Evolutionary conservation across 2,888 invertebrate species (phyloP), one percentile per base, ranked within the genome.

Genomic region (Hanleya hanleyi): DNA sequence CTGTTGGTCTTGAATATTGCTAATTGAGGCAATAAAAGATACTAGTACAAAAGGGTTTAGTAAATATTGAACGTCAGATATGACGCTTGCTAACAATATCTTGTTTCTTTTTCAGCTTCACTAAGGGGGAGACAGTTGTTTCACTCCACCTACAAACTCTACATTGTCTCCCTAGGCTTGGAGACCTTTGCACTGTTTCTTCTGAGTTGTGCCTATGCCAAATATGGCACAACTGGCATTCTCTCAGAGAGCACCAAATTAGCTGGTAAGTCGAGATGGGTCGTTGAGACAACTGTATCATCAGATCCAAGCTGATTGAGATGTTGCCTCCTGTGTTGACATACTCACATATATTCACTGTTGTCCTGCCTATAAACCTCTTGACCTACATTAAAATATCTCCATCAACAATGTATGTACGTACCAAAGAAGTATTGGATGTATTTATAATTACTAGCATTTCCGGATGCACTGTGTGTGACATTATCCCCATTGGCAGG

Each of bases 91-190:
- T 67, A 36, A n/a, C n/a, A n/a, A 41, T 41, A 41, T 41, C n/a
- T 41, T 41, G 47, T 71, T 64, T 73, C 57, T 29, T 38, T 88
- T 89, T 92, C 94, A 88, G 93, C 95, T 41, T 94, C 96, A 86
- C 91, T 97, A 6, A 94, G 94, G 85, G 93, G 94, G 0, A 92
- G 96, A 2, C 95, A 96, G 85, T 91, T 97, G 0, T 92, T 97
- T 49, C 97, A 97, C 89, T 93, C 95, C 1, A 97, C 97, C 0
- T 97, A 96, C 91, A 96, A 96, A 88, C 90, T 97, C 84, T 97
- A 95, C 87, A 92, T 96, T 47, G 84, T 93, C 2, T 95, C 96
- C 0, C 92, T 95, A 12, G 90, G 93, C 37, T 91, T 94, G 33
- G 96, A 97, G 87, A 85, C 87, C 78, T 84, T 93, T 5, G 95